Conservation (phyloP, 2,113 vertebrate genomes). For the Chlamydotis undulata region DNA sequence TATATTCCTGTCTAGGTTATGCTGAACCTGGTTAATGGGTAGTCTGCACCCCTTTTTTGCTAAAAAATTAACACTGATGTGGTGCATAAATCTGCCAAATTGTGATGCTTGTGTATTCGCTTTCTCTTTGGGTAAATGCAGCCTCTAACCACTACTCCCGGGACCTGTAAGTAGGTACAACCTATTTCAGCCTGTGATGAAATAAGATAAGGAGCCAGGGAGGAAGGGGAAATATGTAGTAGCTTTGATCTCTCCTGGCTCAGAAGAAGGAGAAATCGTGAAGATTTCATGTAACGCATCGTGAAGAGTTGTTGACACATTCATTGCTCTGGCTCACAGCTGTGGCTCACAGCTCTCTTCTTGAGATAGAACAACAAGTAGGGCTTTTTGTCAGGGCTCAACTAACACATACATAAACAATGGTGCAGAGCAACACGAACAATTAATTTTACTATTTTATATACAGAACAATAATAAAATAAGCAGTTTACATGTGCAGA, state of each 20-base stretch:
- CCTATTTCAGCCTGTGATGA: neutral
- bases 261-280: neutral
- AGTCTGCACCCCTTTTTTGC: neutral
- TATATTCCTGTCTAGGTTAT: neutral
- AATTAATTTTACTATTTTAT: neutral
- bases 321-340: neutral
- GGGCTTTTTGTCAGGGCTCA: neutral
- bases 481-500: neutral
- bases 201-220: neutral
- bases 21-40: neutral
- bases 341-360: neutral
- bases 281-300: neutral
- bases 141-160: neutral
- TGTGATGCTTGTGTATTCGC: rapidly evolving
- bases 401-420: neutral
- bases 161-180: neutral
- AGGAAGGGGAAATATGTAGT: neutral
- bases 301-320: neutral
- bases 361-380: neutral
- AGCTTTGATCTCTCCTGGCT: neutral
- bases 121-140: neutral
- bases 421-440: neutral
- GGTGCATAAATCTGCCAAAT: neutral
- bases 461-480: neutral
- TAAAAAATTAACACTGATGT: neutral